Percentiles rank a stretch among this genome's conserved stretches.
phyloP scores from a whole-genome alignment of 2,797 vertebrate genomes.

The Pteronotus mesoamericanus region DNA sequence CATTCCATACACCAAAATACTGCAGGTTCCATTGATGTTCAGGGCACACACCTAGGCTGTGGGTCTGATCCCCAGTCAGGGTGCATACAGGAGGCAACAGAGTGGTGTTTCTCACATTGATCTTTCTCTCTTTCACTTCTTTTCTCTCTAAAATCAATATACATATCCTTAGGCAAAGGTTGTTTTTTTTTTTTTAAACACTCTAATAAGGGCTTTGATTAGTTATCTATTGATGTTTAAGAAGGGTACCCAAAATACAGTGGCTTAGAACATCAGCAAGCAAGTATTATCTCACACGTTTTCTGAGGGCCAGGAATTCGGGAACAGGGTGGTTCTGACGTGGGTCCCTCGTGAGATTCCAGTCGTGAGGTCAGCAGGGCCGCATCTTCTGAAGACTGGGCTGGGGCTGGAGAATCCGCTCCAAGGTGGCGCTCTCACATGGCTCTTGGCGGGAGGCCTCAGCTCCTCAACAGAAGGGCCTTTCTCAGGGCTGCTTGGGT shows the following conservation, averaged over 20 bases:
- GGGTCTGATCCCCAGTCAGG: neutral
- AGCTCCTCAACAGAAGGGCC: fast-evolving
- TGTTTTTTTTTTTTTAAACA: neutral
- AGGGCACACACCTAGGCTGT: neutral
- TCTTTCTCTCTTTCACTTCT: too few species aligned
- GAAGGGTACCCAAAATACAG: neutral
- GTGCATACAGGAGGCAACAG: too few species aligned
- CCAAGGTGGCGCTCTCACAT: neutral
- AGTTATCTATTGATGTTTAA: neutral
- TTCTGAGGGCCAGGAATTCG: neutral
- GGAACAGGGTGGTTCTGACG: neutral
- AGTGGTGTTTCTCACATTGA: too few species aligned
- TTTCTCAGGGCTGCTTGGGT: neutral
- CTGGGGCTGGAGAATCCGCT: neutral
- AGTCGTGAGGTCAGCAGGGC: neutral
- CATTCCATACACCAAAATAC: neutral
- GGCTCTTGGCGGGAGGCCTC: neutral
- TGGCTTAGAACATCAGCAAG: neutral
- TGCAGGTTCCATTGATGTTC: neutral
- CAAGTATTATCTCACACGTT: neutral
- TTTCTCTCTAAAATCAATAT: neutral
- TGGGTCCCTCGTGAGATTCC: neutral
- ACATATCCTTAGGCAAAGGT: neutral
- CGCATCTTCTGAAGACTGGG: neutral
- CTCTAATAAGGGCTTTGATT: neutral